Evolutionary conservation across 2,797 vertebrate species (phyloP), one percentile per base, ranked within the genome.

Genomic region (Squalus acanthias): DNA sequence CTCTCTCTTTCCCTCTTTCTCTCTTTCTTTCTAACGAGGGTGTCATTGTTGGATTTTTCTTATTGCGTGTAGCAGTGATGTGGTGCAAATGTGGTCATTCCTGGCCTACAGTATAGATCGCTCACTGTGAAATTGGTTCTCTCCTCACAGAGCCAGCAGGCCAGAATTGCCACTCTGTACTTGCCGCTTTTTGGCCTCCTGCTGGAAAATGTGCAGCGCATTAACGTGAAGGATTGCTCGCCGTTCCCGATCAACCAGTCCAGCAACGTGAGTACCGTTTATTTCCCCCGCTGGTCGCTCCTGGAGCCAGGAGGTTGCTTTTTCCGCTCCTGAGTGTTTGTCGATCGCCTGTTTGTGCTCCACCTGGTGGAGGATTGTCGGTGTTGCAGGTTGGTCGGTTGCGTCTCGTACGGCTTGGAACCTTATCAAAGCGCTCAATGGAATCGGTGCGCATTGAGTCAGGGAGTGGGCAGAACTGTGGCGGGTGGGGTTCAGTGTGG

Each of bases 121-220:
- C 70, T 76, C 15, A 74, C 53, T 46, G 7, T 72, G 46, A 74
- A 57, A 17, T 33, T 69, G 5, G 0, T 74, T 96, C 91, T 97
- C 74, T 97, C 96, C 93, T 98, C 98, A 57, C 97, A 99, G 99
- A 98, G 98, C 96, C 99, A 99, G 96, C 99, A 99, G 97, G 98
- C 99, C 60, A 98, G 99, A 97, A 98, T 99, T 92, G 99, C 98
- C 96, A 99, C 99, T 0, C 98, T 99, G 96, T 99, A 99, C 98
- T 98, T 99, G 96, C 99, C 99, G 0, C 97, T 99, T 96, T 99
- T 99, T 17, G 99, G 99, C 46, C 97, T 99, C n/a, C 98, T 99
- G n/a, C 98, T 99, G 97, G 99, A 99, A 97, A 99, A 99, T 0
- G 99, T 99, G 94, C 98, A 99, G 96, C 98, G 99, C 70, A 98